A percentile compares a stretch with the other conserved stretches of the same genome.
Evolutionary conservation across 2,113 vertebrate genomes (phyloP).

Genomic region (Nothobranchius furzeri): DNA sequence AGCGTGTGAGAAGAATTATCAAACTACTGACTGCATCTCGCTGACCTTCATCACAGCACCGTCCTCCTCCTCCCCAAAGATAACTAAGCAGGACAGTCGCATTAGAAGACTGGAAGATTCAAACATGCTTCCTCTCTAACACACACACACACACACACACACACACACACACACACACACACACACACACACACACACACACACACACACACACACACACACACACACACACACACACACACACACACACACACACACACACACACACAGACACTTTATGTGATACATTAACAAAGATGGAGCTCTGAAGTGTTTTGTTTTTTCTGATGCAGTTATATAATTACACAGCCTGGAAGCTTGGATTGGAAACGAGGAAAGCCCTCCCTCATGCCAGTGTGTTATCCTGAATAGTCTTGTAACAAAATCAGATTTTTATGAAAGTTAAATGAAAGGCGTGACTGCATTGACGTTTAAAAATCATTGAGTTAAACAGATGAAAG

Average conservation of each 20-base stretch:
- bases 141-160: constrained; percentile 25
- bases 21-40: constrained; percentile 32
- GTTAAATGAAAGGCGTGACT: constrained; percentile 7
- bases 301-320: constrained; percentile 2
- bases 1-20: constrained; percentile 28
- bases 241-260: constrained; percentile 17
- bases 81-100: constrained; percentile 26
- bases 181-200: constrained; percentile 17
- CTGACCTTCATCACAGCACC: constrained; percentile 23
- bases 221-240: constrained; percentile 10
- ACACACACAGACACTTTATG: constrained; percentile 5
- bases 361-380: background rate
- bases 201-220: constrained; percentile 16
- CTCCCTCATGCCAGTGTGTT: background rate
- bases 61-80: no score
- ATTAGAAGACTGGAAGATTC: constrained; percentile 40
- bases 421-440: background rate
- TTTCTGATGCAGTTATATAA: no score
- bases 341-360: background rate
- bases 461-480: constrained; percentile 17
- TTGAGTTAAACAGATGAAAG: constrained; percentile 16
- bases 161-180: constrained; percentile 11
- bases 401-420: background rate
- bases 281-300: constrained; percentile 36
- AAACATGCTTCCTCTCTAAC: constrained; percentile 1